Conservation (phyloP, 2,113 vertebrate species). For the Gallinago undulata region DNA sequence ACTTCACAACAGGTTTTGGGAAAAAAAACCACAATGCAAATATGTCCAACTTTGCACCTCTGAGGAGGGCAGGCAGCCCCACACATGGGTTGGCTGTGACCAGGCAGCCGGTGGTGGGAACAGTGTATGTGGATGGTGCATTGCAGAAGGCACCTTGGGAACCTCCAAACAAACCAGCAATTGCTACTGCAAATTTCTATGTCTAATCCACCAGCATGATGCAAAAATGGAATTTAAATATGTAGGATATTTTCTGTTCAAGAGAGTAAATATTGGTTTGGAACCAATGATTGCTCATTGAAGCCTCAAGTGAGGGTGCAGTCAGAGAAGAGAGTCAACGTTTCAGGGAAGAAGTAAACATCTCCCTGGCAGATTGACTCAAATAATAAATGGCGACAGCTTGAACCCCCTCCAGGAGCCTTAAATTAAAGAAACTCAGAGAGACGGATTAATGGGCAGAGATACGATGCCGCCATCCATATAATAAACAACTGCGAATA, state of each 20-base stretch:
- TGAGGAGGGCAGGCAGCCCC: background rate
- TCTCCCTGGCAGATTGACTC: conserved; percentile 15
- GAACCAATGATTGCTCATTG: background rate
- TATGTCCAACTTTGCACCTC: background rate
- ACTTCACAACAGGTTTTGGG: rapidly evolving
- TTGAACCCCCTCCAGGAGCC: background rate
- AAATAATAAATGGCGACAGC: conserved; percentile 30
- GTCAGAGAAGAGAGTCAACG: background rate
- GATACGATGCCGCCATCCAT: background rate
- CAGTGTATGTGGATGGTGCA: background rate
- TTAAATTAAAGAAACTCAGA: background rate
- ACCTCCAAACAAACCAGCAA: background rate
- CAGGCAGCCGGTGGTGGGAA: background rate
- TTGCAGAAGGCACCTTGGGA: background rate
- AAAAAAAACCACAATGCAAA: background rate
- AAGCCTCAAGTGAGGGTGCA: background rate
- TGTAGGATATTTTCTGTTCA: background rate
- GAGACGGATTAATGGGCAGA: conserved; percentile 10
- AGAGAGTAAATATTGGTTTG: background rate
- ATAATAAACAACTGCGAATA: background rate
- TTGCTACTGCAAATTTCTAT: background rate
- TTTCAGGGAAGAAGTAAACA: background rate
- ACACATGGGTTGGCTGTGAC: rapidly evolving
- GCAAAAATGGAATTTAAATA: background rate
- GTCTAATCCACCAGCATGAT: background rate